These are phyloP conservation scores for Dasyprocta punctata DNA, from an alignment of 2,113 vertebrate genomes.

Conservation along the genomic window DNA sequence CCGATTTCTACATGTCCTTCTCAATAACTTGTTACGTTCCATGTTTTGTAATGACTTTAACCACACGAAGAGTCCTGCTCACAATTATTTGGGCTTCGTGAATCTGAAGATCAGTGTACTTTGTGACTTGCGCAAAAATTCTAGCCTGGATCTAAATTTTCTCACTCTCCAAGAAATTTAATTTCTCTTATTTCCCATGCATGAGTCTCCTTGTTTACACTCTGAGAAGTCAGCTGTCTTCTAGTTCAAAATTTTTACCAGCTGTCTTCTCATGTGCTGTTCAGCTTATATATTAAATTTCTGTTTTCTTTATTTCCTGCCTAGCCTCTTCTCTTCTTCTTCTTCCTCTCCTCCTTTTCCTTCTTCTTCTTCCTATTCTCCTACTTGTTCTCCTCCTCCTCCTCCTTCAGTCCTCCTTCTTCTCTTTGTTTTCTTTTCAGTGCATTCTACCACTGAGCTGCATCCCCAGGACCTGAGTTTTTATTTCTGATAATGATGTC, in stretches of 20 bases:
- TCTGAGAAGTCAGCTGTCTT: background rate
- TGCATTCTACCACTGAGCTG: background rate
- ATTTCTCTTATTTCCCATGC: slow-evolving; percentile 8
- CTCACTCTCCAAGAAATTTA: background rate
- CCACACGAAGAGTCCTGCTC: background rate
- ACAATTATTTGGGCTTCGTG: background rate
- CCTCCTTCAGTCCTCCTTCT: background rate
- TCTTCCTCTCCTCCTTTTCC: background rate
- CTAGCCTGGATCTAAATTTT: background rate
- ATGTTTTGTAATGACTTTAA: background rate
- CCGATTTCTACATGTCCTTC: background rate
- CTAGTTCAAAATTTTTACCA: background rate
- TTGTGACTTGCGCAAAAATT: background rate
- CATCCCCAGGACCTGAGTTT: background rate
- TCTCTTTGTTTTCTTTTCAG: background rate
- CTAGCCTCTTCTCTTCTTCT: too few relatives aligned
- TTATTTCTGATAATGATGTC: background rate
- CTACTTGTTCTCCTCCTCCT: background rate
- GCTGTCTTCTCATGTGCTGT: background rate
- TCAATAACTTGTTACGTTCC: too few relatives aligned
- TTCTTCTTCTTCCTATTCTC: too few relatives aligned
- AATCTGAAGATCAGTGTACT: background rate
- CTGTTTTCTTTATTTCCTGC: too few relatives aligned
- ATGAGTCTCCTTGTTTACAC: background rate
- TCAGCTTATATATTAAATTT: background rate